Base-by-base conservation (phyloP, 37 sponge, comb jelly and placozoan genomes). In the Spongia lamella region DNA sequence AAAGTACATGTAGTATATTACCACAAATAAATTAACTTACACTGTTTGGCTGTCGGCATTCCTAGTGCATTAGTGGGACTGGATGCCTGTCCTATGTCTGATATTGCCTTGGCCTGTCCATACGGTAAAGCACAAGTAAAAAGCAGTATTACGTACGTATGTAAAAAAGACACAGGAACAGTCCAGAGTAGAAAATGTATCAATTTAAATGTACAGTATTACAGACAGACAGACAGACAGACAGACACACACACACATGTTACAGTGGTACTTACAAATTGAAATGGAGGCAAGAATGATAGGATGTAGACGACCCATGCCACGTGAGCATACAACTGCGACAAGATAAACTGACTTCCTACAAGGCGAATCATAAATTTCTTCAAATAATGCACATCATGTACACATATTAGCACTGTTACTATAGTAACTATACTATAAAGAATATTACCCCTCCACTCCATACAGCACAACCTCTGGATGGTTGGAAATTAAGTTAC, bases 201-300 rank as follows among this genome's bases (percentile, higher is more conserved):
- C 17, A 32, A 3, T 4, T 3, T 19, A 59, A 32, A 38, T 22
- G 52, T 40, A 77, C n/a, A 16, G 20, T 30, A 25, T 53, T 21
- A 78, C 24, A 78, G 27, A 50, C 68, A 66, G 2, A 25, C 11
- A 49, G 0, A 19, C 55, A 17, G 29, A 33, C 53, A 69, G 25
- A 7, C 22, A 25, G 5, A 7, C 22, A 25, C 60, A 58, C 60
- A 58, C 60, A 27, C 64, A 63, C 27, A 29, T 20, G 5, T 27
- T 0, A 14, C 7, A 3, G 11, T n/a, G 16, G 36, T 29, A 38
- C 83, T 70, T 36, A 90, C 91, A 86, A 90, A 83, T 29, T 85
- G 91, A 55, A 90, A 90, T 22, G 91, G 91, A 30, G 91, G 91
- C 17, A 90, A 67, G 24, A 90, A 79, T 25, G 87, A 85, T 7